These are phyloP conservation scores for Erpobdella octoculata DNA, from an alignment of 2,888 invertebrate genomes.

Conservation along the genomic window DNA sequence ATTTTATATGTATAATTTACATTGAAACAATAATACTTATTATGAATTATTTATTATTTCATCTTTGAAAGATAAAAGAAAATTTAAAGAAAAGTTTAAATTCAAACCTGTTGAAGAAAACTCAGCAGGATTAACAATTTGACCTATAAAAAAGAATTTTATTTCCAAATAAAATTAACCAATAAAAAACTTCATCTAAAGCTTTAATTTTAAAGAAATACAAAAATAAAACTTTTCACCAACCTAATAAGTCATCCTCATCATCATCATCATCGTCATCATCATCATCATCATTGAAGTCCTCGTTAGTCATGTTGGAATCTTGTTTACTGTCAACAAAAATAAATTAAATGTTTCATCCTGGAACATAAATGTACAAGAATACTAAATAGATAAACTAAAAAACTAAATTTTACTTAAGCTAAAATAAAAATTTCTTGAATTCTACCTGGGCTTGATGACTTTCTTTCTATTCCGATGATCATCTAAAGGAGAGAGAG, in stretches of 20 bases:
- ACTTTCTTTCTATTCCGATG: constrained; percentile 16
- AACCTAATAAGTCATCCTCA: background rate
- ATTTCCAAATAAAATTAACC: background rate
- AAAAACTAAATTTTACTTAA: too few relatives aligned
- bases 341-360: background rate
- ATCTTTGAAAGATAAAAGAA: background rate
- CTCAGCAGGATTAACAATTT: constrained; percentile 24
- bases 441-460: constrained; percentile 13
- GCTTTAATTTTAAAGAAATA: background rate
- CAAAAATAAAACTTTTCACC: background rate
- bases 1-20: too few relatives aligned
- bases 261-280: background rate
- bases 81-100: background rate
- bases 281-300: background rate
- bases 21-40: too few relatives aligned
- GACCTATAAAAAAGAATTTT: background rate
- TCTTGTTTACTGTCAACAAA: background rate
- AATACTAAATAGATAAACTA: too few relatives aligned
- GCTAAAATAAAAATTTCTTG: background rate
- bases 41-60: background rate
- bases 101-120: constrained; percentile 21
- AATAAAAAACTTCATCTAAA: too few relatives aligned
- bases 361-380: background rate
- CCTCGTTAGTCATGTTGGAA: background rate
- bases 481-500: constrained; percentile 14